Conservation (phyloP, 2,797 vertebrate species). For the Tamandua tetradactyla region DNA sequence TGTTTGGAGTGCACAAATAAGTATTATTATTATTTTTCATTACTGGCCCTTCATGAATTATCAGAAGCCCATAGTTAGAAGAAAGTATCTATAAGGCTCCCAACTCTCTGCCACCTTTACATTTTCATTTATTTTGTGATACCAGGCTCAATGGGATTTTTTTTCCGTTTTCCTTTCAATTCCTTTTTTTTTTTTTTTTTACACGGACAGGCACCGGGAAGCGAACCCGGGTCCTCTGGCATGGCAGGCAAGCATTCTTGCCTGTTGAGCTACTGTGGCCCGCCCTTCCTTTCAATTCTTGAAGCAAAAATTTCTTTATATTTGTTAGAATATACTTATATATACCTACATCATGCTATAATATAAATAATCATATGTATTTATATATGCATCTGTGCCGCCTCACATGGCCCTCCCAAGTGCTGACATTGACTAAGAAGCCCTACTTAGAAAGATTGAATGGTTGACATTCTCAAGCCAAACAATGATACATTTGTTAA, state of each 20-base stretch:
- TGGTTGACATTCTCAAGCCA: background rate
- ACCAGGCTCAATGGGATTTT: background rate
- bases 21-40: background rate
- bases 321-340: background rate
- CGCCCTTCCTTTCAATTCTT: background rate
- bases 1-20: background rate
- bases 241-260: no score
- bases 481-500: background rate
- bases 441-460: background rate
- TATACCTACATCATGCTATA: background rate
- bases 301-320: background rate
- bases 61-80: background rate
- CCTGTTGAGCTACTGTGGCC: no score
- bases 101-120: background rate
- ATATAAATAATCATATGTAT: background rate
- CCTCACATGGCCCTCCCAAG: rapidly evolving
- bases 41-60: background rate
- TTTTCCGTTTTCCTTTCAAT: no score
- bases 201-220: no score
- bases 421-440: background rate
- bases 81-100: background rate
- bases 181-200: no score
- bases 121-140: background rate
- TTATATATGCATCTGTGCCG: background rate
- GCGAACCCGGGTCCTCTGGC: no score